Evolutionary conservation across 2,113 vertebrate genomes (phyloP).

Genomic region (Rhinolophus sinicus): DNA sequence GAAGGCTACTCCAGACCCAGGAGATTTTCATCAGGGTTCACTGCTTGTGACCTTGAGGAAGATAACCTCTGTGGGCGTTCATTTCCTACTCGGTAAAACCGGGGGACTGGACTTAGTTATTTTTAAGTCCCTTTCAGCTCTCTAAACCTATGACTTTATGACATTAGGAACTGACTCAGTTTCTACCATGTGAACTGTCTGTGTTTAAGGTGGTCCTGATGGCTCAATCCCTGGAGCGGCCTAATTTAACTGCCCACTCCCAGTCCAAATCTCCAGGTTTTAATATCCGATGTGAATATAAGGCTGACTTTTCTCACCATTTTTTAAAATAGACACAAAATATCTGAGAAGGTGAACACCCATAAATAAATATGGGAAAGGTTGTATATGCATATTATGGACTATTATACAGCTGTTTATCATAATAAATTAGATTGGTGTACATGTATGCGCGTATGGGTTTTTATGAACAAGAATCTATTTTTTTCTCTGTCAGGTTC

Average conservation of each 20-base stretch:
- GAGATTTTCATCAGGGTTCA: not conserved
- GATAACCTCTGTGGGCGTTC: not conserved
- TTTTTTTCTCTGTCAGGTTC: not conserved
- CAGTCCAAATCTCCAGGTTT: not conserved
- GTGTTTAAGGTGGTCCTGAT: not conserved
- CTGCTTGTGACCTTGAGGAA: not conserved
- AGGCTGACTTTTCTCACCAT: not conserved
- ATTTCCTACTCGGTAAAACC: constrained; percentile 32
- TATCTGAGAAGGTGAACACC: not conserved
- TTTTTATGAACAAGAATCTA: not conserved
- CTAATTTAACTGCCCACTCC: not conserved
- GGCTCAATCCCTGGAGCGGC: not conserved
- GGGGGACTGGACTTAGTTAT: not conserved
- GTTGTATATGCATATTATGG: not conserved
- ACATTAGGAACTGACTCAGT: not conserved
- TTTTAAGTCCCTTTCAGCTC: constrained; percentile 23
- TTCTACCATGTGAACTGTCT: not conserved
- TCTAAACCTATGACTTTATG: not conserved
- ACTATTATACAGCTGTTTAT: not conserved
- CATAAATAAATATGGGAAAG: not conserved
- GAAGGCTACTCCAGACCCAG: not conserved
- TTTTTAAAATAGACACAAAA: not conserved
- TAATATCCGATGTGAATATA: not conserved
- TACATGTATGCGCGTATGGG: not conserved
- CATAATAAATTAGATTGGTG: not conserved